Percentiles rank a stretch among this genome's conserved stretches.
phyloP scores from a whole-genome alignment of 2,113 vertebrate species.

The Nasalis larvatus region DNA sequence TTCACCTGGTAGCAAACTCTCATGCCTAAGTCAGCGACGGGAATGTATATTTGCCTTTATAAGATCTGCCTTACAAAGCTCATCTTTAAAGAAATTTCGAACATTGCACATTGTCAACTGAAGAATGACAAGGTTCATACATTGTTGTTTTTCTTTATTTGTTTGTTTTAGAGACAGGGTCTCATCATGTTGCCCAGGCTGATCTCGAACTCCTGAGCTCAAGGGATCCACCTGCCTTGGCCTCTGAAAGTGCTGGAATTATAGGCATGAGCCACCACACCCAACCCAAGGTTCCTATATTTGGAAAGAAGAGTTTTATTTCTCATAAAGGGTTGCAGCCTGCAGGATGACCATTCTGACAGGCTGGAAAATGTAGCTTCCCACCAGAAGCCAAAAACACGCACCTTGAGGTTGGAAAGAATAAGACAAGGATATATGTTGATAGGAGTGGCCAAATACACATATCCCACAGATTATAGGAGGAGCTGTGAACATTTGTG shows the following conservation, averaged over 20 bases:
- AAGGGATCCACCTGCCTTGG: too few relatives aligned
- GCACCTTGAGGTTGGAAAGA: neutral
- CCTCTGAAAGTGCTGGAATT: too few relatives aligned
- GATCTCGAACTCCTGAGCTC: too few relatives aligned
- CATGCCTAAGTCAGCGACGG: neutral
- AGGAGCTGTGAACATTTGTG: neutral
- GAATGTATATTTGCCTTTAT: neutral
- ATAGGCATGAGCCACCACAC: too few relatives aligned
- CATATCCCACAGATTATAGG: neutral
- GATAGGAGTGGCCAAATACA: neutral
- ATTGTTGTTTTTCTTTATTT: too few relatives aligned
- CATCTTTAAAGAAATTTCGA: neutral
- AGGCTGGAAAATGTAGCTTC: neutral
- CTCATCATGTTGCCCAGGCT: too few relatives aligned
- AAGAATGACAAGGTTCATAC: neutral
- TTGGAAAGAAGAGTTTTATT: neutral
- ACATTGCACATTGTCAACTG: neutral
- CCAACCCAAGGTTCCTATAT: neutral
- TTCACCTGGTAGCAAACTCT: neutral
- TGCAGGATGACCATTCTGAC: neutral
- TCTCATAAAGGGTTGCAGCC: neutral
- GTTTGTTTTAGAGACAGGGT: too few relatives aligned
- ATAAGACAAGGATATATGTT: neutral
- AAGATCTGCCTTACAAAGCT: neutral
- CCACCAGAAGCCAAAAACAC: neutral